These are phyloP conservation scores for Temnothorax rugatulus DNA, from an alignment of 2,888 invertebrate species.

Conservation along the genomic window DNA sequence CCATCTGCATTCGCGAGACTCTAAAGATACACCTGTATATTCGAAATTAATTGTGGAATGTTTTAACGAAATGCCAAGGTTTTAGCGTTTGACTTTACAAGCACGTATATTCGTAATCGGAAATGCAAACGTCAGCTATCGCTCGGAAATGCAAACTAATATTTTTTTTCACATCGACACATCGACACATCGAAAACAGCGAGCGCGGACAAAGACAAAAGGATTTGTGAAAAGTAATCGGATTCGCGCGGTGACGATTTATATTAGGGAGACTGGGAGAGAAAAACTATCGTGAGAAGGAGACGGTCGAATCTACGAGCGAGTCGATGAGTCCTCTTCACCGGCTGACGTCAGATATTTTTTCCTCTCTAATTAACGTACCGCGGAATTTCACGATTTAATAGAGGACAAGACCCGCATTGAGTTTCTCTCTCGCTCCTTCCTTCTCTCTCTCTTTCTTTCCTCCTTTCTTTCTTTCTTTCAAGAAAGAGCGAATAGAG, in stretches of 20 bases:
- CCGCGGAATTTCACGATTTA: not conserved
- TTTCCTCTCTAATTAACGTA: constrained; percentile 12
- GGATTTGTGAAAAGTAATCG: not conserved
- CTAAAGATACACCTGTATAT: constrained; percentile 47
- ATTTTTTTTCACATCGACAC: not conserved
- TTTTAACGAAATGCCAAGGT: constrained; percentile 15
- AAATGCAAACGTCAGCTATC: constrained; percentile 10
- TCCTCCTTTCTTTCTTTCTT: too few relatives aligned
- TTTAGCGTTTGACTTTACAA: not conserved
- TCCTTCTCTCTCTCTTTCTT: not conserved
- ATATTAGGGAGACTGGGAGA: not conserved
- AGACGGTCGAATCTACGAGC: not conserved
- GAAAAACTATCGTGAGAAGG: not conserved
- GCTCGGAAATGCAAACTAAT: too few relatives aligned
- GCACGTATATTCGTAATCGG: not conserved
- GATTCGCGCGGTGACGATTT: not conserved
- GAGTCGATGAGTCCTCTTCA: not conserved
- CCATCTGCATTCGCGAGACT: not conserved
- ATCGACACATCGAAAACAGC: too few relatives aligned
- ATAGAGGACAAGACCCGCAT: not conserved
- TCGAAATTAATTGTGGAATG: constrained; percentile 46
- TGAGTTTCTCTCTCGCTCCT: not conserved
- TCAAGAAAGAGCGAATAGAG: not conserved
- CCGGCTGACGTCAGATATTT: constrained; percentile 23
- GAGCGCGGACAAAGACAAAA: not conserved